A percentile compares a stretch with the other conserved stretches of the same genome.
These are phyloP conservation scores for Eretmocerus hayati DNA, from an alignment of 2,888 invertebrate genomes.

Conservation along the genomic window DNA sequence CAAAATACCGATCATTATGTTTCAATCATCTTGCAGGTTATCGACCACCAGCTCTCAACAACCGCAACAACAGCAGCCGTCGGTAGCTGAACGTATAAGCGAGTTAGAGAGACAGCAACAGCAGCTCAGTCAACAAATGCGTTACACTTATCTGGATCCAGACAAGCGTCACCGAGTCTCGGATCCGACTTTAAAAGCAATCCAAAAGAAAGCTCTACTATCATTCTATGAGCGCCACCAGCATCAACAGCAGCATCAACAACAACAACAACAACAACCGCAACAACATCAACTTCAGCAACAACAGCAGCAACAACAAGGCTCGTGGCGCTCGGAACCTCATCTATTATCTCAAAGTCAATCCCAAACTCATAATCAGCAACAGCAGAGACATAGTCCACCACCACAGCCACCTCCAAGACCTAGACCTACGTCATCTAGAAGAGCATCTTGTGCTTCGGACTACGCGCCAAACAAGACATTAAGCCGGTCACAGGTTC, in stretches of 20 bases:
- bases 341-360: conserved; percentile 42
- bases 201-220: conserved; percentile 74
- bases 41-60: background rate
- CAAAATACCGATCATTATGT: too few species aligned
- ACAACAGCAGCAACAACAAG: conserved; percentile 40
- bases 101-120: conserved; percentile 47
- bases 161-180: conserved; percentile 66
- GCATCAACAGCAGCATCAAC: conserved; percentile 51
- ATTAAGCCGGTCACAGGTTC: conserved; percentile 38
- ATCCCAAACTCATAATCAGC: conserved; percentile 45
- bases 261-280: conserved; percentile 20
- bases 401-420: conserved; percentile 47
- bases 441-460: conserved; percentile 62
- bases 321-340: conserved; percentile 56
- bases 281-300: conserved; percentile 50
- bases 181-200: conserved; percentile 68
- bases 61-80: conserved; percentile 47
- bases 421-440: conserved; percentile 47
- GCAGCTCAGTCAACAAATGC: conserved; percentile 47
- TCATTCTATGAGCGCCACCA: conserved; percentile 72
- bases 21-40: background rate
- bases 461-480: conserved; percentile 57
- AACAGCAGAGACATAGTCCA: conserved; percentile 48
- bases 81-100: conserved; percentile 53
- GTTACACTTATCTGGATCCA: conserved; percentile 65